Conservation (phyloP, 2,113 vertebrate genomes). For the Carassius gibelio region DNA sequence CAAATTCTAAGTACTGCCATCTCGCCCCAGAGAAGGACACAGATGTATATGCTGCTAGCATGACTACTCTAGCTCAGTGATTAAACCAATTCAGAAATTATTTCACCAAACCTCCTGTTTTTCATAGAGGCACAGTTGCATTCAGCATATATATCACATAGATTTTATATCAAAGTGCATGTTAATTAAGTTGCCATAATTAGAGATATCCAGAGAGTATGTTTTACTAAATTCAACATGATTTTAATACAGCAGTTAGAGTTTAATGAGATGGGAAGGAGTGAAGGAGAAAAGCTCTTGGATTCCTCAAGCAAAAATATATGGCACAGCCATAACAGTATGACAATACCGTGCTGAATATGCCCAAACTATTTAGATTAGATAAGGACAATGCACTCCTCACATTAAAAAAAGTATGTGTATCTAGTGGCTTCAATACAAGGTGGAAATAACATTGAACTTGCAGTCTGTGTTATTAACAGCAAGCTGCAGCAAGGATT, state of each 20-base stretch:
- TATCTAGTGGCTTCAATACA: too few relatives aligned
- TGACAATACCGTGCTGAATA: background rate
- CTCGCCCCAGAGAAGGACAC: background rate
- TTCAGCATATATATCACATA: background rate
- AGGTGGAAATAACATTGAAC: background rate
- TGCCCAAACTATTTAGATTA: background rate
- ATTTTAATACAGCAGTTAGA: background rate
- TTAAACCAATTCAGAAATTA: constrained; percentile 5
- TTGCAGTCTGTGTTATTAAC: background rate
- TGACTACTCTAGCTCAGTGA: background rate
- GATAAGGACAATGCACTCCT: background rate
- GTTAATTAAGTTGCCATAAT: background rate
- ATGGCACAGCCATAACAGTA: background rate
- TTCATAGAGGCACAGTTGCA: background rate
- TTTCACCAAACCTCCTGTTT: background rate
- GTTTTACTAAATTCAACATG: background rate
- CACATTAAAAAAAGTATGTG: background rate
- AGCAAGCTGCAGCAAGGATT: background rate
- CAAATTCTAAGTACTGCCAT: background rate
- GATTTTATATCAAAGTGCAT: constrained; percentile 8
- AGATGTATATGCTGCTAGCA: background rate
- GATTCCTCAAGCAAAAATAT: background rate
- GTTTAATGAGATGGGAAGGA: background rate
- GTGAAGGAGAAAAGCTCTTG: background rate
- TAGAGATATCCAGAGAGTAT: background rate